Percentiles rank a stretch among this genome's conserved stretches.
Conservation (phyloP, 2,113 vertebrate species). For the Gambusia affinis region DNA sequence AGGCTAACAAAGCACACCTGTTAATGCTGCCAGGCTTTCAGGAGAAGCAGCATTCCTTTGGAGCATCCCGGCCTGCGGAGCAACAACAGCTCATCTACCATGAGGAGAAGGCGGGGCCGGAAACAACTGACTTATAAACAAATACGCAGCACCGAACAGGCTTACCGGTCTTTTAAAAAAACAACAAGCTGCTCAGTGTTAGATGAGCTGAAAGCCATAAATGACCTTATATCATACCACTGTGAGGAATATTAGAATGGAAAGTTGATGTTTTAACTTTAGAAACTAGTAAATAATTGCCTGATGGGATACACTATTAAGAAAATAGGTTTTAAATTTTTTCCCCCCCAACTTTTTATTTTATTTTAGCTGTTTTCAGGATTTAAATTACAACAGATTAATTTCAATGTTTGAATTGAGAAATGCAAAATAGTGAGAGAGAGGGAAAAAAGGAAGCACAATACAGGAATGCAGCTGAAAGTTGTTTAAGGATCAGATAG, state of each 20-base stretch:
- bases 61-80: constrained; percentile 16
- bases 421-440: not conserved
- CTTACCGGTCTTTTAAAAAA: not conserved
- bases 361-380: no score
- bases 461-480: not conserved
- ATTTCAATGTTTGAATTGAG: no score
- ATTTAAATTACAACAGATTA: no score
- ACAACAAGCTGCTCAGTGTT: not conserved
- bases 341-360: no score
- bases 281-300: not conserved
- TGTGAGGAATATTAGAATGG: not conserved
- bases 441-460: not conserved
- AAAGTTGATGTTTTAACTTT: not conserved
- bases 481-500: not conserved
- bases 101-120: not conserved
- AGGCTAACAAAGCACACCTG: constrained; percentile 28
- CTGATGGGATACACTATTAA: not conserved
- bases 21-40: constrained; percentile 26
- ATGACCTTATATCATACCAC: not conserved
- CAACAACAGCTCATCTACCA: constrained; percentile 10
- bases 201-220: not conserved
- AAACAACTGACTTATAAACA: not conserved
- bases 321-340: not conserved
- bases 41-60: constrained; percentile 49
- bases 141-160: not conserved